Evolutionary conservation across 1,140 invertebrate genomes (phyloP).

Genomic region (Microplitis mediator): DNA sequence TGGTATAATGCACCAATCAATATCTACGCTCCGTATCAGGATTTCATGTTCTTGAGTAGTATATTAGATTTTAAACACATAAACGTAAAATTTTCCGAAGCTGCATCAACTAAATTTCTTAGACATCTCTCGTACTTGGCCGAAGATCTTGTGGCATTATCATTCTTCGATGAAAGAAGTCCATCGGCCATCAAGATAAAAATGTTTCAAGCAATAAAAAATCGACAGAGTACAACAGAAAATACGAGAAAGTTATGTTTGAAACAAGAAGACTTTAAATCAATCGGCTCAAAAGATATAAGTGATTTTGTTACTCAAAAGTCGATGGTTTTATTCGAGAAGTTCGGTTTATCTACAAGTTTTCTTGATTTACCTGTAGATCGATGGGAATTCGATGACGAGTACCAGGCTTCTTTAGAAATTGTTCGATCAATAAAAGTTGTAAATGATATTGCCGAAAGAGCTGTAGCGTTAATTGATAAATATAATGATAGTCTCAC

Average conservation of each 20-base stretch:
- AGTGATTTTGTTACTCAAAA: slow-evolving; percentile 16
- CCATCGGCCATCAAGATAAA: slow-evolving; percentile 4
- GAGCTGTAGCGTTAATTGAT: slow-evolving; percentile 11
- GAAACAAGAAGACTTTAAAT: neutral
- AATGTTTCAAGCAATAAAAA: slow-evolving; percentile 21
- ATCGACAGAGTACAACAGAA: neutral
- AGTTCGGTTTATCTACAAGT: neutral
- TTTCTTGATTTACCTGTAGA: slow-evolving; percentile 3
- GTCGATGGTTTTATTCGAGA: slow-evolving; percentile 13
- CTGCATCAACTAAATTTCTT: slow-evolving; percentile 2
- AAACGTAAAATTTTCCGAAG: slow-evolving; percentile 10
- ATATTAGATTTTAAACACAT: neutral
- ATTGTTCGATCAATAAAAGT: neutral
- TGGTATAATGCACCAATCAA: slow-evolving; percentile 35
- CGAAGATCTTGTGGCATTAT: slow-evolving; percentile 4
- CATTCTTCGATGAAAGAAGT: slow-evolving; percentile 11
- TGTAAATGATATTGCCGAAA: slow-evolving; percentile 13
- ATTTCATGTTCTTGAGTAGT: neutral
- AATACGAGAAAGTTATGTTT: neutral
- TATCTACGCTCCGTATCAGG: slow-evolving; percentile 31
- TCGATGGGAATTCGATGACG: neutral
- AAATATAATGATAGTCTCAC: slow-evolving; percentile 11
- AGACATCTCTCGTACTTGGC: slow-evolving; percentile 14
- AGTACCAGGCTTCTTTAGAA: neutral
- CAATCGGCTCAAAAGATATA: neutral